Evolutionary conservation across 2,888 invertebrate species (phyloP).

Genomic region (Oeneis ivallda): DNA sequence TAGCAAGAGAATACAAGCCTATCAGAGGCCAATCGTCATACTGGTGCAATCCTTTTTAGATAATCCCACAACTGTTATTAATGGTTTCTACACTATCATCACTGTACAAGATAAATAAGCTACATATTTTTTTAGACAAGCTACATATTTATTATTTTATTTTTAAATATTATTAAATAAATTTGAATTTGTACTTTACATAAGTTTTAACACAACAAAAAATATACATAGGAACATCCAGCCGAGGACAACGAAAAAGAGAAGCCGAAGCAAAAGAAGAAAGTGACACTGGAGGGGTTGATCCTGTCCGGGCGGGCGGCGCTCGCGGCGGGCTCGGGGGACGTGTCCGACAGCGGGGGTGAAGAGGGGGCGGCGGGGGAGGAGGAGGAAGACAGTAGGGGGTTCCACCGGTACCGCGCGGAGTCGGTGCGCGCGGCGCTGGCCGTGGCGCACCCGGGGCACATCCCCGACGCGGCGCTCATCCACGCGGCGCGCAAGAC

Average conservation of each 20-base stretch:
- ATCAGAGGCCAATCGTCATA: no score
- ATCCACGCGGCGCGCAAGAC: slow-evolving; percentile 98
- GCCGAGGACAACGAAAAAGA: slow-evolving; percentile 42
- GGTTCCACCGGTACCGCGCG: slow-evolving; percentile 75
- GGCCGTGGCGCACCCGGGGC: slow-evolving; percentile 86
- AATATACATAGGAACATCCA: slow-evolving; percentile 50
- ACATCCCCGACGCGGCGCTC: slow-evolving; percentile 98
- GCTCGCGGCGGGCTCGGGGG: slow-evolving; percentile 87
- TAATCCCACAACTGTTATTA: not conserved
- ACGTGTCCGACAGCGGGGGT: slow-evolving; percentile 81
- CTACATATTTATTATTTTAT: no score
- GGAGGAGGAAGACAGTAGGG: slow-evolving; percentile 68
- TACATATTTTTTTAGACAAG: no score
- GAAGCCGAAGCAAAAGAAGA: slow-evolving; percentile 58
- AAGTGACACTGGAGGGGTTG: slow-evolving; percentile 76
- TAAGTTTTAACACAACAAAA: not conserved
- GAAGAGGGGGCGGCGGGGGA: slow-evolving; percentile 80
- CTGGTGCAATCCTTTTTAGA: no score
- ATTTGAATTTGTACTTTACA: not conserved
- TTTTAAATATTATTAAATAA: no score
- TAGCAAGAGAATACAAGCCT: no score
- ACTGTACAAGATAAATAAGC: no score
- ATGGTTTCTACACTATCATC: not conserved
- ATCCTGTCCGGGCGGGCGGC: slow-evolving; percentile 92
- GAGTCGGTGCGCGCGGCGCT: slow-evolving; percentile 90